Conservation (phyloP, 2,888 invertebrate genomes). For the Chrysolina oricalcia region DNA sequence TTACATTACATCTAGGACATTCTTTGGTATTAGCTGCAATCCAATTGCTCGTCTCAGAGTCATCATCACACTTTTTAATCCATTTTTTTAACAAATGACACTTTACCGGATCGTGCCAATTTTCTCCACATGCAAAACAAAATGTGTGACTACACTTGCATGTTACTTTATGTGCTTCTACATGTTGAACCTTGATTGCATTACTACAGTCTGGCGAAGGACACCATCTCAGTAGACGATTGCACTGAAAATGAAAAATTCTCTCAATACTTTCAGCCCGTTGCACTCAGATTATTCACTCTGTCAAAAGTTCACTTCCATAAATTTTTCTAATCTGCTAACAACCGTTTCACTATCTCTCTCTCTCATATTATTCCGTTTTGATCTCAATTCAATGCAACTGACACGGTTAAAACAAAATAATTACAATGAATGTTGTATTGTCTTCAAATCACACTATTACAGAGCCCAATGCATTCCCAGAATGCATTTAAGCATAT, state of each 20-base stretch:
- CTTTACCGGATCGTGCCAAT: constrained; percentile 98
- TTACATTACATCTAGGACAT: constrained; percentile 98
- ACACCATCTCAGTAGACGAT: constrained; percentile 97
- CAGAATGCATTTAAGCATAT: too few relatives aligned
- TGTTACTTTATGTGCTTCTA: constrained; percentile 92
- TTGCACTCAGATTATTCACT: too few relatives aligned
- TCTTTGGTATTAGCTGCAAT: constrained; percentile 99
- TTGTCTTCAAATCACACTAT: too few relatives aligned
- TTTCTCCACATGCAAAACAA: constrained; percentile 97
- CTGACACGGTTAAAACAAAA: too few relatives aligned
- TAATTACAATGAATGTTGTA: too few relatives aligned
- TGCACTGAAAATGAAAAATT: constrained; percentile 80
- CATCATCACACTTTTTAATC: constrained; percentile 99
- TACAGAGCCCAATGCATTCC: too few relatives aligned
- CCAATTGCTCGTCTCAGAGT: constrained; percentile 99
- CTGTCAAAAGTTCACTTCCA: too few relatives aligned
- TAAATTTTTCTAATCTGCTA: too few relatives aligned
- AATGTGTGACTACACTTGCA: constrained; percentile 95
- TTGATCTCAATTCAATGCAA: too few relatives aligned
- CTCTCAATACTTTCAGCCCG: too few relatives aligned
- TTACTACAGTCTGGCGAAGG: constrained; percentile 98
- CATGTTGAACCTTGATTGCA: constrained; percentile 93
- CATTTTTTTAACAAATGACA: constrained; percentile 94
- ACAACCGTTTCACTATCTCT: too few relatives aligned
- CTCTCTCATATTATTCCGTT: too few relatives aligned